Conservation (phyloP, 2,888 invertebrate species). For the Caenorhabditis sp. region DNA sequence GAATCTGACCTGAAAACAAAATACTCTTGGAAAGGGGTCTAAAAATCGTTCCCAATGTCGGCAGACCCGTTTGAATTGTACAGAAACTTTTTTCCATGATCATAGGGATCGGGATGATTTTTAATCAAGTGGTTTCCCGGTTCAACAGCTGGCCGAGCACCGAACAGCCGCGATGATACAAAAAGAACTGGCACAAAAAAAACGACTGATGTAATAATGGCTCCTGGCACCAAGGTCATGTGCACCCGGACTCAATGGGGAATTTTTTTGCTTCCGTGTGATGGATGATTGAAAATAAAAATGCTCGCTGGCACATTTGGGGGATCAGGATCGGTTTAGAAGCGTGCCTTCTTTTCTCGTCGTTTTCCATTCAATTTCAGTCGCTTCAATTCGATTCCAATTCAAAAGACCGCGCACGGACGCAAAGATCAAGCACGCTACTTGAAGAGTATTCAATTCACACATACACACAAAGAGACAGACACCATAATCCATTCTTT, state of each 20-base stretch:
- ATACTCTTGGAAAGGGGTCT: too few species aligned
- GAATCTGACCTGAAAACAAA: too few species aligned
- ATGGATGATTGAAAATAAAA: conserved; percentile 28
- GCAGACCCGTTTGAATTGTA: too few species aligned
- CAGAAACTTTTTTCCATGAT: conserved; percentile 17
- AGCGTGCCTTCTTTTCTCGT: too few species aligned
- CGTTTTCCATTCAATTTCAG: too few species aligned
- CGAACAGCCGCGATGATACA: conserved; percentile 3
- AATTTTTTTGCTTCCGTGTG: conserved; percentile 22
- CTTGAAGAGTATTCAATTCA: conserved; percentile 1
- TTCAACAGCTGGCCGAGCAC: conserved; percentile 29
- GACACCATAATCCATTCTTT: conserved; percentile 53
- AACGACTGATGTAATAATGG: conserved; percentile 29
- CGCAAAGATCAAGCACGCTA: conserved; percentile 45
- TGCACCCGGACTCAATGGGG: conserved; percentile 33
- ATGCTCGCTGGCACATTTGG: conserved; percentile 9
- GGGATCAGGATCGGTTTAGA: conserved; percentile 18
- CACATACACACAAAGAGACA: too few species aligned
- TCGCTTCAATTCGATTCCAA: neutral
- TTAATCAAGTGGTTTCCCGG: conserved; percentile 24
- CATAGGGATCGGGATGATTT: conserved; percentile 25
- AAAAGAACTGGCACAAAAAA: conserved; percentile 3
- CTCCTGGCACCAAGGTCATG: conserved; percentile 56
- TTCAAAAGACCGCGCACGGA: conserved; percentile 29
- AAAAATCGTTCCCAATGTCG: too few species aligned